phyloP scores from a whole-genome alignment of 2,888 invertebrate species.

The Cyclophora albipunctata region DNA sequence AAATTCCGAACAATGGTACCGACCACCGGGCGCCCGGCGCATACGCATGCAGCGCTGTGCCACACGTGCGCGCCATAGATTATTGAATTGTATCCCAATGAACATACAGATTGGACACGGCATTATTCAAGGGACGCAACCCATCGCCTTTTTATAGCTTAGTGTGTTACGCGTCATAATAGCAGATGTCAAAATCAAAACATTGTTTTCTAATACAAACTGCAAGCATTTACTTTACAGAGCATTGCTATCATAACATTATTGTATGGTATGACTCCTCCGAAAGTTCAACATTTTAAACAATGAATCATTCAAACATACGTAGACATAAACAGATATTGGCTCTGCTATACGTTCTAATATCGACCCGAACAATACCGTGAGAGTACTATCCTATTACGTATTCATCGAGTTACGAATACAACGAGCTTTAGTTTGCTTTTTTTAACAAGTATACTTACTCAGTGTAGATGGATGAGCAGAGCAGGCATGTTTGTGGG shows the following conservation, averaged over 20 bases:
- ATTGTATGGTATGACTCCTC: no score
- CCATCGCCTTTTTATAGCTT: no score
- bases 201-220: no score
- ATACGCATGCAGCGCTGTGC: slow-evolving; percentile 27
- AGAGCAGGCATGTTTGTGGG: slow-evolving; percentile 44
- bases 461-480: slow-evolving; percentile 44
- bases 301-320: slow-evolving; percentile 11
- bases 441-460: slow-evolving; percentile 34
- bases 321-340: slow-evolving; percentile 19
- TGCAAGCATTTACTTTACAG: no score
- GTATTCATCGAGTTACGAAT: slow-evolving; percentile 47
- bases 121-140: neutral
- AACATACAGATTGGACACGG: slow-evolving; percentile 12
- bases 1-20: slow-evolving; percentile 68
- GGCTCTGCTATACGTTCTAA: slow-evolving; percentile 17
- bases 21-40: slow-evolving; percentile 33
- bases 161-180: no score
- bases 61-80: slow-evolving; percentile 53
- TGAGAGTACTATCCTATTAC: slow-evolving; percentile 38
- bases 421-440: slow-evolving; percentile 49
- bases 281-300: no score
- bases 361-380: slow-evolving; percentile 28
- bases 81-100: slow-evolving; percentile 7
- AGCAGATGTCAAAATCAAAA: no score
- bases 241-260: no score